phyloP scores from a whole-genome alignment of 1,140 invertebrate species.

The Habropoda laboriosa region DNA sequence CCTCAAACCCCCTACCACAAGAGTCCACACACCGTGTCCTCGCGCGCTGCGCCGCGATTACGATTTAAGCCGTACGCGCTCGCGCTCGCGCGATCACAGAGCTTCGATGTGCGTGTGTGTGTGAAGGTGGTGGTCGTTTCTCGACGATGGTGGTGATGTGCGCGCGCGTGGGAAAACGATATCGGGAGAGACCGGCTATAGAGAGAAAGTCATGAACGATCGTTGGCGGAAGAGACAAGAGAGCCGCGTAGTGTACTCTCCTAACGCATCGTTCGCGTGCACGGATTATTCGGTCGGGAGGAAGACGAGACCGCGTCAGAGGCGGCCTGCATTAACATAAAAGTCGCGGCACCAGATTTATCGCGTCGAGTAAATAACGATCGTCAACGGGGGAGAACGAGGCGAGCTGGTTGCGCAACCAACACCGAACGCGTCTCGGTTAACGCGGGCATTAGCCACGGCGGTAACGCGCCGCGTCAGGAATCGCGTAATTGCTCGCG shows the following conservation, averaged over 20 bases:
- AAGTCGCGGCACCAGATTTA: conserved; percentile 23
- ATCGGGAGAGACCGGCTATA: neutral
- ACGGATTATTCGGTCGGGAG: neutral
- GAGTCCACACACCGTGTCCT: too few relatives aligned
- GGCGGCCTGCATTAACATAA: conserved; percentile 2
- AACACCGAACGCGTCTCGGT: neutral
- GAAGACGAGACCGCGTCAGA: neutral
- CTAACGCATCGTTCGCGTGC: conserved; percentile 12
- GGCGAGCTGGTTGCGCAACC: neutral
- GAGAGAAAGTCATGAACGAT: conserved; percentile 25
- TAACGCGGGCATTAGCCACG: conserved; percentile 7
- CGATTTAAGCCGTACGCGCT: conserved; percentile 9
- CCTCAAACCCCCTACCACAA: too few relatives aligned
- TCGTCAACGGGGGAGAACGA: neutral
- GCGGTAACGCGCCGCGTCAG: neutral
- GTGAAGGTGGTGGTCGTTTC: too few relatives aligned
- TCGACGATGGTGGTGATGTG: neutral
- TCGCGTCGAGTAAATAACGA: conserved; percentile 22
- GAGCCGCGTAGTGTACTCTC: neutral
- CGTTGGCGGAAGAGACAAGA: neutral
- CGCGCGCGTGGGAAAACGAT: neutral
- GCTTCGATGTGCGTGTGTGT: too few relatives aligned
- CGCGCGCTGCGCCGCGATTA: neutral
- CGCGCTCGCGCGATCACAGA: neutral
- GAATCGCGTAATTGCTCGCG: neutral